Conservation (phyloP, 2,797 vertebrate genomes). For the Eutrigla gurnardus region DNA sequence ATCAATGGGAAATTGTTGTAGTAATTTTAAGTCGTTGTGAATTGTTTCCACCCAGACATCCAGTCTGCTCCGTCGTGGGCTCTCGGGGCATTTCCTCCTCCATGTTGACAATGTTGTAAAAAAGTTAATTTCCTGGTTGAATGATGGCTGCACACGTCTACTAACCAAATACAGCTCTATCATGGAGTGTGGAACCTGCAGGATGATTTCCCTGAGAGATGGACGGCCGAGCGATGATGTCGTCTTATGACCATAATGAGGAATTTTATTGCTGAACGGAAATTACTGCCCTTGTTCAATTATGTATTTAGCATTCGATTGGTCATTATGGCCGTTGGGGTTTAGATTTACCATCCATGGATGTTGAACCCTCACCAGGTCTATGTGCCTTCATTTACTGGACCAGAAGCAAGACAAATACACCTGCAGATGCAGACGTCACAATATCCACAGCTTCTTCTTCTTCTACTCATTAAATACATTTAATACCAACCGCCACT, state of each 20-base stretch:
- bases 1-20: conserved; percentile 29
- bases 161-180: conserved; percentile 49
- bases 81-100: conserved; percentile 3
- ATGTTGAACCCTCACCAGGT: conserved; percentile 16
- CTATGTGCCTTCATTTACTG: background rate
- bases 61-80: conserved; percentile 13
- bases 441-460: background rate
- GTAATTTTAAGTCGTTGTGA: background rate
- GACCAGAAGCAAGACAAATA: conserved; percentile 9
- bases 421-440: background rate
- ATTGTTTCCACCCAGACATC: background rate
- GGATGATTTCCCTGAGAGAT: conserved; percentile 20
- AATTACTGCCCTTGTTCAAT: conserved; percentile 59
- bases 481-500: background rate
- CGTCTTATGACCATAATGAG: conserved; percentile 15
- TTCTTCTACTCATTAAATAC: conserved; percentile 6
- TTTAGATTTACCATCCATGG: background rate
- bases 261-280: conserved; percentile 46
- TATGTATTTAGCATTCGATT: conserved; percentile 29
- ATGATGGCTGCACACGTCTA: conserved; percentile 6
- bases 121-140: conserved; percentile 62
- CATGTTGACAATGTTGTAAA: conserved; percentile 56
- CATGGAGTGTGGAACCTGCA: conserved; percentile 9
- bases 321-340: conserved; percentile 14
- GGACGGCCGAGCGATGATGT: background rate